These are phyloP conservation scores for Eupithecia pulchellata DNA, from an alignment of 2,888 invertebrate genomes.

Conservation along the genomic window DNA sequence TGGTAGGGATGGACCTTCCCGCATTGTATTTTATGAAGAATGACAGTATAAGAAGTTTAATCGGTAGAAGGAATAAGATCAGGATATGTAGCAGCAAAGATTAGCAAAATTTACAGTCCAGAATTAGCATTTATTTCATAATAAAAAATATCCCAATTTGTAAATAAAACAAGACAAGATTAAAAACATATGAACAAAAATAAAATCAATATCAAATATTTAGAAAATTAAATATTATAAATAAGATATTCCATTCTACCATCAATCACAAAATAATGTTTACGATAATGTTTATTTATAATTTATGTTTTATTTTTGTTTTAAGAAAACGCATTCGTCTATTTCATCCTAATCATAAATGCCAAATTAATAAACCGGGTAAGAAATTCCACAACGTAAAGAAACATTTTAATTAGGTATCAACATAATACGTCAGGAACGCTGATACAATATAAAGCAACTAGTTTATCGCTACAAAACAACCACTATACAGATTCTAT, in stretches of 20 bases:
- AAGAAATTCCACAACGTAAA: neutral
- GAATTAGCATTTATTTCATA: no score
- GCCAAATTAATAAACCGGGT: neutral
- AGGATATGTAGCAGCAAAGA: neutral
- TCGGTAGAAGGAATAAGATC: neutral
- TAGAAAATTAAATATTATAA: no score
- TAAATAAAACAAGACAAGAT: no score
- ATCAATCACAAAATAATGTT: no score
- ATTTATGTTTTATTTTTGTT: neutral
- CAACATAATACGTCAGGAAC: slow-evolving; percentile 12
- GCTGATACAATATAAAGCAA: slow-evolving; percentile 23
- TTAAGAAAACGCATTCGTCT: neutral
- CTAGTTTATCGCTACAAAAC: slow-evolving; percentile 23
- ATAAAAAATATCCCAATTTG: no score
- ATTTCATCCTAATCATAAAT: neutral
- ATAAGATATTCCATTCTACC: no score
- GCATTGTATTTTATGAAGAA: slow-evolving; percentile 1
- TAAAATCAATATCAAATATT: no score
- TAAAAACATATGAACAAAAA: no score
- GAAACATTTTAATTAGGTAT: slow-evolving; percentile 23
- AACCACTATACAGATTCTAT: slow-evolving; percentile 19
- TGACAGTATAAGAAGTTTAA: neutral
- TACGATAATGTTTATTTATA: no score
- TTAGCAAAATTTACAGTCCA: no score
- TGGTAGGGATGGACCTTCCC: neutral